Conservation (phyloP, 2,113 vertebrate species). For the Phodopus roborovskii region DNA sequence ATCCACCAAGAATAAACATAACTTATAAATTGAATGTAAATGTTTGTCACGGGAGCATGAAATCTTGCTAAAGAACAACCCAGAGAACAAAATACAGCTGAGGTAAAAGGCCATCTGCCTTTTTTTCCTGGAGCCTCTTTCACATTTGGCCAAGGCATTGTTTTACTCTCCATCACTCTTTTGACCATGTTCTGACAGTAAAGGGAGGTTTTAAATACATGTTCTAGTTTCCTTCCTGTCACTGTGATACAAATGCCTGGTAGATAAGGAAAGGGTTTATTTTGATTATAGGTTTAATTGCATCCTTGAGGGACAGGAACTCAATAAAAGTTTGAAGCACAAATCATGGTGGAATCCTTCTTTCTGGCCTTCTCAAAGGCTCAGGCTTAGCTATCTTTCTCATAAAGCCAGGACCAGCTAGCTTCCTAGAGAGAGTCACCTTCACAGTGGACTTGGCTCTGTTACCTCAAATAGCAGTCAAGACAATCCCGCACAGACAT, state of each 20-base stretch:
- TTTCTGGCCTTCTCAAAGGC: neutral
- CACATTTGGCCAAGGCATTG: neutral
- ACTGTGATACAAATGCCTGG: neutral
- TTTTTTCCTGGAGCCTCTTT: neutral
- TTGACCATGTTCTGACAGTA: neutral
- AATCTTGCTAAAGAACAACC: neutral
- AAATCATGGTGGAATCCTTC: neutral
- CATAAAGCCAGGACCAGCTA: neutral
- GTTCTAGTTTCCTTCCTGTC: neutral
- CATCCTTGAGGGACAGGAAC: neutral
- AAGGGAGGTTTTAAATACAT: neutral
- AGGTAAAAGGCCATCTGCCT: neutral
- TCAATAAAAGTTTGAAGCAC: neutral
- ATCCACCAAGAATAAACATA: neutral
- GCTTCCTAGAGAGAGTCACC: neutral
- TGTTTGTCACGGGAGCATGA: neutral
- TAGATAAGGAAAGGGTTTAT: neutral
- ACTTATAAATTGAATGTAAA: neutral
- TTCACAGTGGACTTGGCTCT: neutral
- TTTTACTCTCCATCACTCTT: neutral
- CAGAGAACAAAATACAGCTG: neutral
- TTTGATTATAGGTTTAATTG: neutral
- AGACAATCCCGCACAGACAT: neutral
- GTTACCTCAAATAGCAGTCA: neutral
- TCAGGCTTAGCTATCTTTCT: neutral